Evolutionary conservation across 2,113 vertebrate genomes (phyloP).

Genomic region (Morone chrysops): DNA sequence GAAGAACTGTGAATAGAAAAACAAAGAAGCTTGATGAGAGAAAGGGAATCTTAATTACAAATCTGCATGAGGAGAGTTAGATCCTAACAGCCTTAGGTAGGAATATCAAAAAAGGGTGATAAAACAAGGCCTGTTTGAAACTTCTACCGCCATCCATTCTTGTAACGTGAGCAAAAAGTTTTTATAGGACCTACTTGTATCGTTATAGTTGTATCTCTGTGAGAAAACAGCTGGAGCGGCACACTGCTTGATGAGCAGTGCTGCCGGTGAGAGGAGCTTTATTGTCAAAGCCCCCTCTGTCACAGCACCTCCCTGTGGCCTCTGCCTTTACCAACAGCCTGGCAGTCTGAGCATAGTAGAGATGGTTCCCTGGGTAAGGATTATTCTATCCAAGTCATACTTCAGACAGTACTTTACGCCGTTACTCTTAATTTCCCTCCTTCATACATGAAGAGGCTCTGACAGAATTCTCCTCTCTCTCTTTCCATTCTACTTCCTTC

Average conservation of each 20-base stretch:
- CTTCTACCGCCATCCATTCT: constrained; percentile 62
- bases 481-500: constrained; percentile 41
- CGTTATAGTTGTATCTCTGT: constrained; percentile 71
- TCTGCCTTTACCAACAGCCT: constrained; percentile 60
- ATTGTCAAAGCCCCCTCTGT: constrained; percentile 65
- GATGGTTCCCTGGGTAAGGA: constrained; percentile 47
- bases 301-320: constrained; percentile 83
- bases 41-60: constrained; percentile 82
- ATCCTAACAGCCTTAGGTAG: constrained; percentile 66
- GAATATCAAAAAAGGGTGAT: constrained; percentile 61
- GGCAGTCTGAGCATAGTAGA: constrained; percentile 12
- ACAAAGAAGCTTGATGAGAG: constrained; percentile 78
- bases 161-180: constrained; percentile 70
- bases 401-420: constrained; percentile 47
- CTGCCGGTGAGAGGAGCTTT: constrained; percentile 62
- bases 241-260: constrained; percentile 69
- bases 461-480: constrained; percentile 10
- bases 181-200: constrained; percentile 67
- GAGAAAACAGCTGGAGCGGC: constrained; percentile 77
- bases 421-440: constrained; percentile 64
- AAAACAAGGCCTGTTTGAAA: constrained; percentile 73
- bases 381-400: constrained; percentile 68
- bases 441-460: constrained; percentile 41
- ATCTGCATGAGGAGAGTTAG: constrained; percentile 71
- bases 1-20: constrained; percentile 63